phyloP scores from a whole-genome alignment of 2,113 vertebrate species.

The Oreotrochilus melanogaster region DNA sequence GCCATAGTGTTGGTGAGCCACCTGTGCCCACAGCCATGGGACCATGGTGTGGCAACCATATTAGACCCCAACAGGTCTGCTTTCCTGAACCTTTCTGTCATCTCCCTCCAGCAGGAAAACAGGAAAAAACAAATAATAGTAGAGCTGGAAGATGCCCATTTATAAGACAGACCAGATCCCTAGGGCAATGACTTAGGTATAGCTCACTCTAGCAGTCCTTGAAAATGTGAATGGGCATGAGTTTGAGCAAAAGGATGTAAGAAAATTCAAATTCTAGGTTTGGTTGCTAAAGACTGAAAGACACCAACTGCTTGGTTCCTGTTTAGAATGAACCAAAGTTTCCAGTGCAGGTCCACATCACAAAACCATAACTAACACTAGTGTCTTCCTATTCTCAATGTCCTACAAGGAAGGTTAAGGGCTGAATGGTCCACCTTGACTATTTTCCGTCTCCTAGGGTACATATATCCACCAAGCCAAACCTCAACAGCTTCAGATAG shows the following conservation, averaged over 20 bases:
- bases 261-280: not conserved
- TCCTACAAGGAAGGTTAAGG: not conserved
- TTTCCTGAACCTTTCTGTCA: not conserved
- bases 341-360: not conserved
- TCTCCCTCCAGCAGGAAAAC: not conserved
- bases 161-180: not conserved
- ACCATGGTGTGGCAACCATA: not conserved
- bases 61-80: not conserved
- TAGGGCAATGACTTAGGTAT: not conserved
- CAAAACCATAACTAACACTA: not conserved
- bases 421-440: not conserved
- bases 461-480: not conserved
- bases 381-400: not conserved
- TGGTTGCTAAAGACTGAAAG: not conserved
- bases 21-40: too few species aligned
- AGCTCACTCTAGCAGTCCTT: not conserved
- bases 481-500: not conserved
- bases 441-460: not conserved
- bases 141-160: not conserved
- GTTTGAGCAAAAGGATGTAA: not conserved
- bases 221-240: not conserved
- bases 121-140: not conserved
- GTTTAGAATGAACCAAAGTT: not conserved
- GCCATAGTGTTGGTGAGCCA: not conserved
- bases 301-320: not conserved